Evolutionary conservation across 53 echinoderm and acorn worm genomes (phyloP).

Genomic region (Hippasteria phrygiana): DNA sequence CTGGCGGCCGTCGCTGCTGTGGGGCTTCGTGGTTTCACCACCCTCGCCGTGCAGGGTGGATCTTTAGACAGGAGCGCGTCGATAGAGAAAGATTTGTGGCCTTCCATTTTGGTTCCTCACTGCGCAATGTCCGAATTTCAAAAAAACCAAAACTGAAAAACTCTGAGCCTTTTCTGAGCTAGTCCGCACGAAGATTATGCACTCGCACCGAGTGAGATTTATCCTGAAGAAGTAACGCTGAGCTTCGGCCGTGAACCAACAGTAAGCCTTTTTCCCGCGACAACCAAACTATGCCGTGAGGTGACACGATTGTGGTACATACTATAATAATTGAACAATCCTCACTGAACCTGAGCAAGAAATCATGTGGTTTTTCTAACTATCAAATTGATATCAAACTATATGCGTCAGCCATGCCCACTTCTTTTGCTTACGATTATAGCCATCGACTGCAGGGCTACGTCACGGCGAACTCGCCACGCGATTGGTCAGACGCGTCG

Average conservation of each 20-base stretch:
- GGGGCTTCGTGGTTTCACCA: slow-evolving; percentile 67
- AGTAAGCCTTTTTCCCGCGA: not conserved
- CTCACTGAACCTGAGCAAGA: slow-evolving; percentile 33
- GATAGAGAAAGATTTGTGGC: slow-evolving; percentile 90
- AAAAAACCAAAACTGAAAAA: slow-evolving; percentile 19
- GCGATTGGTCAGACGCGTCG: slow-evolving; percentile 42
- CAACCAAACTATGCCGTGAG: slow-evolving; percentile 33
- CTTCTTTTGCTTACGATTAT: slow-evolving; percentile 37
- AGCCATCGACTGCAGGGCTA: slow-evolving; percentile 17
- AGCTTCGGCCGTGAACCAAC: not conserved
- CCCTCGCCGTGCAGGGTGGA: slow-evolving; percentile 54
- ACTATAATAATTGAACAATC: slow-evolving; percentile 41
- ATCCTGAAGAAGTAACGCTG: not conserved
- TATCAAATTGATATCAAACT: slow-evolving; percentile 36
- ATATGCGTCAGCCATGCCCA: slow-evolving; percentile 52
- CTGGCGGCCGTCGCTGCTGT: slow-evolving; percentile 67
- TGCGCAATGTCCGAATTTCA: slow-evolving; percentile 47
- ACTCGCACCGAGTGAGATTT: not conserved
- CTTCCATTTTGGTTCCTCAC: slow-evolving; percentile 73
- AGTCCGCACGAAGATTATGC: not conserved
- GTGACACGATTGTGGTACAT: slow-evolving; percentile 32
- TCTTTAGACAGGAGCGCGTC: slow-evolving; percentile 91
- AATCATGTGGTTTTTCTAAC: slow-evolving; percentile 11
- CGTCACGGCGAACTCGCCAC: slow-evolving; percentile 15
- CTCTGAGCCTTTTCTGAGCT: not conserved